Base-by-base conservation (phyloP, 35 echinoderm and acorn worm species). In the Patiria miniata region DNA sequence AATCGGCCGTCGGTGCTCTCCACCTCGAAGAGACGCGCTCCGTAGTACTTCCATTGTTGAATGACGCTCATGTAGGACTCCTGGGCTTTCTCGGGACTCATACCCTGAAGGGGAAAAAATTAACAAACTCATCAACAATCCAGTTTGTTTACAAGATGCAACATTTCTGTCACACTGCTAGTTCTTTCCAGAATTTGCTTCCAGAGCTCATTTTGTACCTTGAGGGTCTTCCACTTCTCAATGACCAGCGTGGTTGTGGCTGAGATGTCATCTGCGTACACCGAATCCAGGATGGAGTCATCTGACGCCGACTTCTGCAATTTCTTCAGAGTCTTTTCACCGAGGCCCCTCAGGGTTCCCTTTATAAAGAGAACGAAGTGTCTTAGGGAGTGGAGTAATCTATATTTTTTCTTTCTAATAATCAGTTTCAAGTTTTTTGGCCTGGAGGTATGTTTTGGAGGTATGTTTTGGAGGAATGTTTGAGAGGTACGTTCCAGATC, bases 231-330 rank as follows among this genome's bases (percentile, higher is more conserved):
- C 95, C 95, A 98, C 79, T 98, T 98, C 54, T 98, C 89, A 39
- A 98, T 83, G 77, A 98, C 80, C 37, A 86, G 39, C 36, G 87
- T 91, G 5, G 92, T 98, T 39, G 81, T 98, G 22, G 95, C 87
- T 19, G 95, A 98, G 15, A 98, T 91, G 30, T 98, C 95, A 83
- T 98, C 95, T 29, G 86, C 92, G 78, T 88, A 98, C 1, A 98
- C 95, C 5, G 84, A 91, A 78, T 98, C 95, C 26, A 98, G 60
- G 42, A 98, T 93, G 33, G 89, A 88, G 51, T 98, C 95, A 87
- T 98, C 95, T 30, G 95, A 98, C 3, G 92, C 95, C 86, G 96
- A 85, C 77, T 99, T 99, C 77, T 99, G 96, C 30, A 99, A 85
- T 52, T 77, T 93, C 69, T 84, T 89, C 28, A 99, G 77, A 55